These are phyloP conservation scores for Acanthiza pusilla DNA, from an alignment of 2,797 vertebrate genomes.

Conservation along the genomic window DNA sequence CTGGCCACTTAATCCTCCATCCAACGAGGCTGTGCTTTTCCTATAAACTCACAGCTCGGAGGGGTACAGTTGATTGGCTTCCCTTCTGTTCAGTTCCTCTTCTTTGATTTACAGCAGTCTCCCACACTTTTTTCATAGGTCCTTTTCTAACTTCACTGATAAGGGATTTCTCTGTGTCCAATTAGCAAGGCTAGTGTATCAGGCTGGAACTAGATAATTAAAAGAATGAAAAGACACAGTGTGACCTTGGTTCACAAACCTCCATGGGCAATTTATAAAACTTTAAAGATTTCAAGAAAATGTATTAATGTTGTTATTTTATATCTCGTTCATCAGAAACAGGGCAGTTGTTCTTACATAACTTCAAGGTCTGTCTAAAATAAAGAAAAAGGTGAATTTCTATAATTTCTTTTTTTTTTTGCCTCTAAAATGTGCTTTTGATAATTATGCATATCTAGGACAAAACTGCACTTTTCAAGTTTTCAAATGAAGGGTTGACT, in stretches of 20 bases:
- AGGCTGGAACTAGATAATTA: constrained; percentile 63
- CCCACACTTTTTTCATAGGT: constrained; percentile 17
- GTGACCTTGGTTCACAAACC: constrained; percentile 60
- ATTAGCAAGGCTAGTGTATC: constrained; percentile 60
- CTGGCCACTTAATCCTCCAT: constrained; percentile 32
- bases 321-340: constrained; percentile 29
- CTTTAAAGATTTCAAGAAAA: constrained; percentile 31
- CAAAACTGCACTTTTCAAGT: background rate
- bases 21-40: background rate
- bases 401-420: background rate
- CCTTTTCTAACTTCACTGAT: constrained; percentile 46
- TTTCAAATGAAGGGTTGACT: background rate
- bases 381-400: background rate
- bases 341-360: background rate
- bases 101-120: constrained; percentile 61
- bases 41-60: constrained; percentile 47
- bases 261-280: constrained; percentile 44
- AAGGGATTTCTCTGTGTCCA: constrained; percentile 58
- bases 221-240: constrained; percentile 35
- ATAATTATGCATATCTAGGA: background rate
- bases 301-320: constrained; percentile 13
- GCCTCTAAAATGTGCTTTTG: background rate
- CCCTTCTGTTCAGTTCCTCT: constrained; percentile 58
- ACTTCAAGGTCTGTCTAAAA: background rate
- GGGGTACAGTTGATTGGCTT: constrained; percentile 60